Conservation (phyloP, 2,888 invertebrate genomes). For the Augochlorella aurata region DNA sequence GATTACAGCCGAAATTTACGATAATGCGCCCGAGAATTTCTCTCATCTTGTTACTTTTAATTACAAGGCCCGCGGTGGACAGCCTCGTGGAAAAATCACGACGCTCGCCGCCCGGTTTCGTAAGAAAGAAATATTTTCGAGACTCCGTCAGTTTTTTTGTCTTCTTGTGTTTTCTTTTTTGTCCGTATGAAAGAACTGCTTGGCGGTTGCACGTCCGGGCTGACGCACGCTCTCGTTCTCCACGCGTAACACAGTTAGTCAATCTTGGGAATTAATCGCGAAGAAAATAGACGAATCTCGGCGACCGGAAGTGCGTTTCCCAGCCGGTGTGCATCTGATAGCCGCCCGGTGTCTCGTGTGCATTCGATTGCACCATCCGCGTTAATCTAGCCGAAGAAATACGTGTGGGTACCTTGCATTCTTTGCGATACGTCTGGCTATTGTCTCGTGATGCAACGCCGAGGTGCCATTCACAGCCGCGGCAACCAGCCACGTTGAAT, state of each 20-base stretch:
- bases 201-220: constrained; percentile 25
- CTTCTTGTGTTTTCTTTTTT: background rate
- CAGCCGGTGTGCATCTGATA: constrained; percentile 31
- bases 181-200: background rate
- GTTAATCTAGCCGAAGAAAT: constrained; percentile 43
- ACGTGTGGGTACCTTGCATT: constrained; percentile 46
- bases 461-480: constrained; percentile 14
- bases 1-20: constrained; percentile 42
- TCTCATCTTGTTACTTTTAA: constrained; percentile 4
- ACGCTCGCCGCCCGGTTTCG: background rate
- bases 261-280: constrained; percentile 49
- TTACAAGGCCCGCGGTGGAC: background rate
- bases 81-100: background rate
- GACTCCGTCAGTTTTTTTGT: background rate
- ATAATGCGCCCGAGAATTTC: background rate
- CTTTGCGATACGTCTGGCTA: constrained; percentile 52
- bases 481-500: background rate
- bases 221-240: background rate
- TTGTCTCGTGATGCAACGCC: constrained; percentile 46
- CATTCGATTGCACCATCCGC: constrained; percentile 51
- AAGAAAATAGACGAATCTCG: constrained; percentile 16
- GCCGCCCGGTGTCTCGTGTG: constrained; percentile 3
- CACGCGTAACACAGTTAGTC: constrained; percentile 31
- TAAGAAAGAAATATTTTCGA: background rate
- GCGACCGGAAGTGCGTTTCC: constrained; percentile 33